These are phyloP conservation scores for Dasysyrphus tricinctus DNA, from an alignment of 2,888 invertebrate genomes.

Conservation along the genomic window DNA sequence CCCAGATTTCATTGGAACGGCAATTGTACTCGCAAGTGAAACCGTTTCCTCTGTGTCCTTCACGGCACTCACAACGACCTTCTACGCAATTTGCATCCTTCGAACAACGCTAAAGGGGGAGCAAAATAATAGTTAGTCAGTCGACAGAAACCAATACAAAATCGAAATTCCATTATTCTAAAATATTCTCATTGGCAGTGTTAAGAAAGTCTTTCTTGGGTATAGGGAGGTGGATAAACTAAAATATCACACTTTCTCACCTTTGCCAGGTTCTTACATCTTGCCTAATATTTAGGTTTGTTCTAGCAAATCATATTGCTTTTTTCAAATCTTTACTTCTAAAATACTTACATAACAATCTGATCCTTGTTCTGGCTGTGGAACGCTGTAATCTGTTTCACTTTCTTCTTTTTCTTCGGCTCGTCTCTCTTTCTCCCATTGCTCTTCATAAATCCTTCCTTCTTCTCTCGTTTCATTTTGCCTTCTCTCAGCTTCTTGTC, in stretches of 20 bases:
- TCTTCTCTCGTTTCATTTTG: constrained; percentile 35
- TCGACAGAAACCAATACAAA: no score
- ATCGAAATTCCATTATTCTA: no score
- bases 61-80: constrained; percentile 87
- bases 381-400: constrained; percentile 13
- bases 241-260: no score
- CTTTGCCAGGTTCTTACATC: no score
- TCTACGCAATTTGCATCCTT: constrained; percentile 93
- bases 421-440: constrained; percentile 12
- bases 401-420: constrained; percentile 18
- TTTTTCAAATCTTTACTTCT: no score
- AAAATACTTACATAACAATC: constrained; percentile 55
- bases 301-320: no score
- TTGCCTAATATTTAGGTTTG: no score
- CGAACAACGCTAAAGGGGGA: constrained; percentile 79
- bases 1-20: constrained; percentile 80
- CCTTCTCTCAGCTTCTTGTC: neutral
- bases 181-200: no score
- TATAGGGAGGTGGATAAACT: no score
- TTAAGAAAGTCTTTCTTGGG: no score
- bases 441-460: constrained; percentile 13
- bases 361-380: constrained; percentile 48
- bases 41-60: constrained; percentile 90
- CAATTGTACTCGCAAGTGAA: constrained; percentile 81
- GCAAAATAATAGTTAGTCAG: neutral